Conservation (phyloP, 2,888 invertebrate genomes). For the Phasia obesa region DNA sequence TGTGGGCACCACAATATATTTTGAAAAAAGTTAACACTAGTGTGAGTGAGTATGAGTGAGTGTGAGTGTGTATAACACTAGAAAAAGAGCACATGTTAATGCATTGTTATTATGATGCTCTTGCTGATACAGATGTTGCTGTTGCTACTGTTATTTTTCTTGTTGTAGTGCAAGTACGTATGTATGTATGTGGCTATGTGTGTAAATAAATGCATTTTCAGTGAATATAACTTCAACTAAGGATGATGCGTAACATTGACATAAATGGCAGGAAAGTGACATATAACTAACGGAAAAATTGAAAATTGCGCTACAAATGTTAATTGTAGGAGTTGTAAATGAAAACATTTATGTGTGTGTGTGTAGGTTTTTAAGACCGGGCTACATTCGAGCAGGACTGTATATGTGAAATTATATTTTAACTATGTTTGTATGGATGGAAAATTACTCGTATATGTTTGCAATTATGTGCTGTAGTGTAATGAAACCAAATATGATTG, state of each 20-base stretch:
- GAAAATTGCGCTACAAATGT: conserved; percentile 62
- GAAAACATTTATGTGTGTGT: background rate
- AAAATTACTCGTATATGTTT: no score
- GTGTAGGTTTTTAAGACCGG: no score
- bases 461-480: no score
- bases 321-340: conserved; percentile 28
- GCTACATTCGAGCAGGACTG: background rate
- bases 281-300: conserved; percentile 68
- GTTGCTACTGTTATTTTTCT: conserved; percentile 16
- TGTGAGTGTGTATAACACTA: conserved; percentile 1
- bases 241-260: conserved; percentile 68
- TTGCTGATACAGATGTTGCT: conserved; percentile 2
- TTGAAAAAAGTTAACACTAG: background rate
- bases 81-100: conserved; percentile 37
- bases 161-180: conserved; percentile 18
- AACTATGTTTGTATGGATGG: no score
- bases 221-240: conserved; percentile 17
- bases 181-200: conserved; percentile 15
- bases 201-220: background rate
- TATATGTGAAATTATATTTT: no score
- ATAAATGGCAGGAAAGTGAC: conserved; percentile 67
- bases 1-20: conserved; percentile 4
- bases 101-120: conserved; percentile 19
- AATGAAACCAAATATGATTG: no score
- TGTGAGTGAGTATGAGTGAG: conserved; percentile 1